Evolutionary conservation across 2,113 vertebrate species (phyloP).

Genomic region (Peucedramus taeniatus): DNA sequence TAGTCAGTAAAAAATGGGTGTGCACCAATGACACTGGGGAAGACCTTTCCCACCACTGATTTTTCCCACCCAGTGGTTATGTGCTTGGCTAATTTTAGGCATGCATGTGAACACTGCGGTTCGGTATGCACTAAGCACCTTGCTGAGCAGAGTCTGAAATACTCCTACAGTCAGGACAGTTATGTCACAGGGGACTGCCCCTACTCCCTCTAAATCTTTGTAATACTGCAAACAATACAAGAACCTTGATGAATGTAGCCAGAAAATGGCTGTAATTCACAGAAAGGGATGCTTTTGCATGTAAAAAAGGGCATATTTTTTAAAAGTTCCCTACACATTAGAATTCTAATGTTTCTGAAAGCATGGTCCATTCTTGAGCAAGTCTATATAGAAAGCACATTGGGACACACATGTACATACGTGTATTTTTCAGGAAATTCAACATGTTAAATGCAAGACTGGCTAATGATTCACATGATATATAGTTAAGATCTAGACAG

Average conservation of each 20-base stretch:
- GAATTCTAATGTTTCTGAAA: not conserved
- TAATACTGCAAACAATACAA: not conserved
- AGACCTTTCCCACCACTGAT: not conserved
- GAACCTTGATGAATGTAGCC: not conserved
- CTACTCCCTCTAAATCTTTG: not conserved
- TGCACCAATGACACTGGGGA: not conserved
- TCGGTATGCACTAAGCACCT: not conserved
- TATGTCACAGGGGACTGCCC: not conserved
- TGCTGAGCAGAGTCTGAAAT: not conserved
- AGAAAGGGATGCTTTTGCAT: not conserved
- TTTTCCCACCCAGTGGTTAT: not conserved
- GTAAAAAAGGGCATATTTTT: not conserved
- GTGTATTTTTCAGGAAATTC: not conserved
- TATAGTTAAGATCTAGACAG: not conserved
- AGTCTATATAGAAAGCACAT: not conserved
- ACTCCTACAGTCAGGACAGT: not conserved
- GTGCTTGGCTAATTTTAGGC: conserved; percentile 23
- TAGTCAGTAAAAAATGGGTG: not conserved
- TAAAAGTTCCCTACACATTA: not conserved
- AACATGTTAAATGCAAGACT: not conserved
- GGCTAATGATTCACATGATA: not conserved
- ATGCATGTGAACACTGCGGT: not conserved
- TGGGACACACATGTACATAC: not conserved
- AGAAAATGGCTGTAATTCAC: not conserved
- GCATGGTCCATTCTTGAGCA: not conserved